Conservation (phyloP, 2,888 invertebrate genomes). For the Hirudinaria manillensis region DNA sequence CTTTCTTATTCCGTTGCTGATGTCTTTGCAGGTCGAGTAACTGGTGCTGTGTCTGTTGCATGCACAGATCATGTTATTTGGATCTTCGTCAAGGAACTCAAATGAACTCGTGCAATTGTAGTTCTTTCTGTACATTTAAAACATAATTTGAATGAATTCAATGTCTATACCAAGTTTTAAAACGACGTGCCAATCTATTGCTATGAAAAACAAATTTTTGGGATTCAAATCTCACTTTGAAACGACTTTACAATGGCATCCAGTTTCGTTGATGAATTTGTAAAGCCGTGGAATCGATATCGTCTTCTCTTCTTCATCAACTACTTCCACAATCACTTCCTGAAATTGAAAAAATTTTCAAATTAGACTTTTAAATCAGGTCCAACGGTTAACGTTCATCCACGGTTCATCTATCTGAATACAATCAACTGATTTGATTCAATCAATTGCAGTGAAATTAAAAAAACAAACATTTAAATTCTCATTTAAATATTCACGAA, state of each 20-base stretch:
- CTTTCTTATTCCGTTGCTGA: neutral
- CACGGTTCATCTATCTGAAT: neutral
- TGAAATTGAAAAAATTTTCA: neutral
- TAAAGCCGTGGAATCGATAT: neutral
- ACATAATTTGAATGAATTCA: no score
- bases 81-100: slow-evolving; percentile 1
- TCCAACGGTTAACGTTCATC: neutral
- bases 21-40: neutral
- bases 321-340: neutral
- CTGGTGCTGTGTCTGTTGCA: neutral
- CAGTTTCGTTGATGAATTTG: slow-evolving; percentile 3
- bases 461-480: no score
- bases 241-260: slow-evolving; percentile 7
- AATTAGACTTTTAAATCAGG: neutral
- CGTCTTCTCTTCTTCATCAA: neutral
- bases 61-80: neutral
- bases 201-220: neutral
- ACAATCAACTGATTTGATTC: neutral
- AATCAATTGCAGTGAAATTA: neutral
- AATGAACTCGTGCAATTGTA: neutral
- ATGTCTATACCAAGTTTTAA: neutral
- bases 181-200: neutral
- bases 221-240: neutral
- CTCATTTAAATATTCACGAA: no score
- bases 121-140: neutral